Base-by-base conservation (phyloP, 1,140 invertebrate genomes). In the Triops cancriformis region DNA sequence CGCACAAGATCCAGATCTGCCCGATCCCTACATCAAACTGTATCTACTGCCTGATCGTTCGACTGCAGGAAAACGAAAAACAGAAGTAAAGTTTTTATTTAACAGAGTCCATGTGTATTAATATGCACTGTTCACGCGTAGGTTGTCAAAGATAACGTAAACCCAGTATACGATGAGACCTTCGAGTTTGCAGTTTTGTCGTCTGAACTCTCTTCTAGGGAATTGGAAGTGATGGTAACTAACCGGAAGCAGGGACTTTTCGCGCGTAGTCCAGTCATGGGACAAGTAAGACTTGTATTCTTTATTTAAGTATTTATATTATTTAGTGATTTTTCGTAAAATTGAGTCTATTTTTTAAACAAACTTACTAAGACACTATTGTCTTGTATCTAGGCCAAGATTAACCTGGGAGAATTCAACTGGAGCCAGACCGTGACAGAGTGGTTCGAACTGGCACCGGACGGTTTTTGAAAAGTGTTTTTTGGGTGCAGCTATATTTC, bases 1-100 rank as follows among this genome's bases (percentile, higher is more conserved):
- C 26, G 94, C 93, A 80, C 95, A 96, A 85, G 91, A 92, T 23
- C 89, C 89, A 75, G 94, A 94, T 83, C 91, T 97, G 80, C 95
- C 96, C 1, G 96, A 98, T 87, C 95, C 96, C 0, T 98, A 98
- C 84, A 94, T 98, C 0, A 96, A 97, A 83, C 85, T 98, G 26
- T 97, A 98, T 84, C 87, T 98, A 45, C 85, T 97, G 45, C 96
- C 96, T 0, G 95, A 96, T 80, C 88, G 91, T 42, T 88, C 91
- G 27, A 94, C 94, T 84, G 92, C 95, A 81, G 91, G 91, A 0
- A 98, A 98, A 85, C 89, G 94, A 41, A 98, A 97, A 85, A 98
- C 96, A 14, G 89, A 89, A 81, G 91, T 80, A 77, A 75, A 18
- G 7, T 12, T 23, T 37, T 64, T 74, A 3, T 73, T 75, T 27